A percentile compares a stretch with the other conserved stretches of the same genome.
Conservation (phyloP, 2,888 invertebrate species). For the Eugnorisma glareosa region DNA sequence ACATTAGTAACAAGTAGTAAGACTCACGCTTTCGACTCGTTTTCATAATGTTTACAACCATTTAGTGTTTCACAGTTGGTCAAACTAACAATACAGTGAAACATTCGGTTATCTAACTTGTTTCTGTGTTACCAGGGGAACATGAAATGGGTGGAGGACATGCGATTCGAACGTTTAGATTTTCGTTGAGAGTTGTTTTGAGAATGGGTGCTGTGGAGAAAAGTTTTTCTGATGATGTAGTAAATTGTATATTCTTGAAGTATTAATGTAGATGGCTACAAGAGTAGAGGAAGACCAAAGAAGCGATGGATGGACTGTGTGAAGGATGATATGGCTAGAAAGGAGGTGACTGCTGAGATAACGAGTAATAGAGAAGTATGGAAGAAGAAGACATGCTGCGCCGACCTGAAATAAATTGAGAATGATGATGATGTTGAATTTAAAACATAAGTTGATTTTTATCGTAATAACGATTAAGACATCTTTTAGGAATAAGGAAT, state of each 20-base stretch:
- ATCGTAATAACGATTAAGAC: neutral
- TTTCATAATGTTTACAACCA: constrained; percentile 61
- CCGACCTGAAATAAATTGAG: too few species aligned
- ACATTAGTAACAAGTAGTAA: constrained; percentile 23
- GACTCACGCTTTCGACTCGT: constrained; percentile 47
- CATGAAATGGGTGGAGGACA: constrained; percentile 28
- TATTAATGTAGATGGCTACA: too few species aligned
- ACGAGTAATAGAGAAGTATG: too few species aligned
- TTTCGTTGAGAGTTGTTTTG: neutral
- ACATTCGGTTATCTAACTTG: constrained; percentile 38
- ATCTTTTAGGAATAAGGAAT: neutral
- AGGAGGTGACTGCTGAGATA: too few species aligned
- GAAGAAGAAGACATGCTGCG: too few species aligned
- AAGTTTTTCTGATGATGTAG: constrained; percentile 4
- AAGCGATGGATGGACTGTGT: too few species aligned
- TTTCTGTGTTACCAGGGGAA: constrained; percentile 36
- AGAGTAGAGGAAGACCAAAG: too few species aligned
- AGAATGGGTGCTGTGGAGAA: neutral
- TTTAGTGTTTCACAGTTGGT: constrained; percentile 58
- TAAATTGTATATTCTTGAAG: neutral
- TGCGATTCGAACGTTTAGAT: constrained; percentile 18
- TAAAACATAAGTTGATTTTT: neutral
- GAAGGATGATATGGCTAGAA: too few species aligned
- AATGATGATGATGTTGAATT: neutral
- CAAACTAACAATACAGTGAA: constrained; percentile 27